Evolutionary conservation across 2,797 vertebrate genomes (phyloP), one percentile per base, ranked within the genome.

Genomic region (Chloroceryle amazona): DNA sequence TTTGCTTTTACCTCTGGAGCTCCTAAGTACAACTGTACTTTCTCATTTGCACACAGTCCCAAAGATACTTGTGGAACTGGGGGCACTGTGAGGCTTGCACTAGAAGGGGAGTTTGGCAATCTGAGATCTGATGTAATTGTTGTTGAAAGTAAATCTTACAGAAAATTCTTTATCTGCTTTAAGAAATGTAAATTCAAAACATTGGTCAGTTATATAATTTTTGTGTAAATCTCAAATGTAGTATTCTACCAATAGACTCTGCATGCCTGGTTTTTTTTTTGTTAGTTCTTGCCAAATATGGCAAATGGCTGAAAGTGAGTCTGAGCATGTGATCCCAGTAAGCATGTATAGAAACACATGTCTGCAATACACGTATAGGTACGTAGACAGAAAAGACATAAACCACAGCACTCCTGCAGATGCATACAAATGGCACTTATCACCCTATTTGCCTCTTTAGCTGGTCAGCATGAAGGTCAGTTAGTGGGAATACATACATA

Each of bases 261-360:
- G 7, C 2, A 5, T 15, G 10, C 29, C 15, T 28, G 5, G 4
- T 20, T 28, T 5, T 10, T 28, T 5, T 91, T 89, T 67, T 60
- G 13, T 60, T 28, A 51, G 13, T 15, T 39, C 9, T 42, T 73
- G 23, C 18, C 46, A 57, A 6, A 39, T 44, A 21, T 29, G 21
- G 13, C 5, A 26, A 29, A 26, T 1, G 4, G 7, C 4, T 33
- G 16, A 7, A 51, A 26, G 2, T 33, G 21, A 72, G 14, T 28
- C 29, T 80, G 33, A 35, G 25, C 17, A 55, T 1, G 2, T 42
- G 10, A 1, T 70, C 3, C 2, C 23, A n/a, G 15, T 31, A 66
- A 66, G 13, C 21, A 54, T 3, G 20, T 7, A 28, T 2, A 55
- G 28, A 60, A 61, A 2, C 9, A 63, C 9, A 37, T 0, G 0